Evolutionary conservation across 1,140 invertebrate genomes (phyloP), one percentile per base, ranked within the genome.

Genomic region (Zophobas morio): DNA sequence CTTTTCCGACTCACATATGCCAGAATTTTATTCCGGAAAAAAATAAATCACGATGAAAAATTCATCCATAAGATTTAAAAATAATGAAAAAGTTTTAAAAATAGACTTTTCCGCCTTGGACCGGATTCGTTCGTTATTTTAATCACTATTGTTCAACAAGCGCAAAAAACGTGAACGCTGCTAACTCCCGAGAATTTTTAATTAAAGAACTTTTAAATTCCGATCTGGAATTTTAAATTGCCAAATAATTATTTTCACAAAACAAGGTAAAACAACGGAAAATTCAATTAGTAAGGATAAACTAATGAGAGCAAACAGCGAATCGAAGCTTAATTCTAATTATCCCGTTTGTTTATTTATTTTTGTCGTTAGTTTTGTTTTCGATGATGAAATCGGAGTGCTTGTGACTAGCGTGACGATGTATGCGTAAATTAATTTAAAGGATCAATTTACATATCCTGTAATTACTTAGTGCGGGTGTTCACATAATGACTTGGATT

Each of bases 371-470:
- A 60, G n/a, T 60, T 60, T 6, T 60, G 33, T 70, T 20, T 39
- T 8, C 36, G 36, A 8, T 70, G 35, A 70, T 40, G 63, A 70
- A 20, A 70, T 46, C 37, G n/a, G 63, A 20, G 70, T 2, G 35
- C 51, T 51, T 49, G 46, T 32, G 39, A 72, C 33, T 53, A 49
- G 20, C 42, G 33, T 6, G 47, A 46, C 49, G 54, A 54, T 54
- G 49, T 56, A 73, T 56, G 51, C 36, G 47, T 49, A 37, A 73
- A 73, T 66, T 66, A 66, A 66, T 66, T 66, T 47, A 6, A 40
- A 66, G 39, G 60, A 66, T 66, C 60, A 66, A 66, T 42, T 66
- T 66, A 66, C 60, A 40, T 66, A 66, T 66, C 60, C 60, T 42
- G 39, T 66, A 66, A 66, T 66, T 66, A 66, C 60, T 63, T 63